Base-by-base conservation (phyloP, 2,888 invertebrate genomes). In the Lutraria lutraria region DNA sequence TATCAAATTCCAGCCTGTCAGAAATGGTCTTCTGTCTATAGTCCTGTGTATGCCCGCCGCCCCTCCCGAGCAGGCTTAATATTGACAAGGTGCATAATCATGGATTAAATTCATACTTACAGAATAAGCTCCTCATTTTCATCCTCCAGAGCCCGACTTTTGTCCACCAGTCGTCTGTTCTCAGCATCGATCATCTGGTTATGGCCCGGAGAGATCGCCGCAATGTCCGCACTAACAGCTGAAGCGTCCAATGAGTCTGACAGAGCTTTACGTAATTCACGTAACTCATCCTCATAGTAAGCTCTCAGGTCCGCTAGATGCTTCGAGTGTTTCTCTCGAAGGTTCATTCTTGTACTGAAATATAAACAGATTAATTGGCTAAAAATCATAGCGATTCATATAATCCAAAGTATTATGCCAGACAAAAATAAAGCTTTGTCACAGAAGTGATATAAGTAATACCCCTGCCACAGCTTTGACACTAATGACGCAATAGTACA, bases 251-350 rank as follows among this genome's bases (percentile, higher is more conserved):
- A 84, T 0, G 93, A 89, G 31, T 92, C 88, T 0, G 92, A 90
- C 54, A 95, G 83, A 2, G 93, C 93, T 52, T 92, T 85, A n/a
- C 94, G 88, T 82, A 96, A 86, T 15, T 95, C 95, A 43, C 92
- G 90, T 43, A 96, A 79, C 89, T 96, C 95, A 53, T 94, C 93
- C 89, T 96, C 95, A 56, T 96, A 96, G 86, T 95, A 96, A 16
- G 94, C 93, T 31, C 95, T 90, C 21, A 96, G 93, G 88, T 96
- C 95, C 21, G 95, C 91, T 88, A 96, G 86, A 85, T 96, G 95
- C 85, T 95, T 95, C 83, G 95, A 92, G 92, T 96, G 96, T 83
- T 96, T 96, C 90, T 95, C 95, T 60, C 95, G 85, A 56, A 96
- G 90, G 85, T 92, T 95, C 13, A 94, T 88, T 72, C 95, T 92